Percentiles rank a stretch among this genome's conserved stretches.
Conservation (phyloP, 2,797 vertebrate species). For the Podarcis lilfordi region DNA sequence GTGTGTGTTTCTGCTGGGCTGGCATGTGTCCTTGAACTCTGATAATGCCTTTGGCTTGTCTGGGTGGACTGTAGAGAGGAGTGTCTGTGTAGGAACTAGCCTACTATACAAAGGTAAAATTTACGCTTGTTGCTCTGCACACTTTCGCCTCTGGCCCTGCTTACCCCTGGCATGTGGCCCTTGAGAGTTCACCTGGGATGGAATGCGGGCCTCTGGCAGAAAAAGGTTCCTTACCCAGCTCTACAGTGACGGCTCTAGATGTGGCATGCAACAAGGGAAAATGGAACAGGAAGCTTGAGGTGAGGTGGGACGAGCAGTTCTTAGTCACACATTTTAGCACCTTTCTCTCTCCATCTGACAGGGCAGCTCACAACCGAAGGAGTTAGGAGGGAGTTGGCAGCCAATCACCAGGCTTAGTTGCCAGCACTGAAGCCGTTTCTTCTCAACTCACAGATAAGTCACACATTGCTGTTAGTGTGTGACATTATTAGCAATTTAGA, state of each 20-base stretch:
- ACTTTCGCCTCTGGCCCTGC: too few relatives aligned
- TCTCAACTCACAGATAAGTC: neutral
- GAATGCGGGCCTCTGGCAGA: too few relatives aligned
- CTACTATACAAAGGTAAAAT: too few relatives aligned
- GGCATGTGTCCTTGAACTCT: too few relatives aligned
- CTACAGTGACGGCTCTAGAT: rapidly evolving
- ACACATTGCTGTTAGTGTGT: neutral
- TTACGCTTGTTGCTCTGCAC: too few relatives aligned
- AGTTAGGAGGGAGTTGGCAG: neutral
- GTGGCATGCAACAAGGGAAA: neutral
- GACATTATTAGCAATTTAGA: neutral
- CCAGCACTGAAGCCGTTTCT: neutral
- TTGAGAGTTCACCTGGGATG: too few relatives aligned
- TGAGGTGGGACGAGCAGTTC: neutral
- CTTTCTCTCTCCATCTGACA: neutral
- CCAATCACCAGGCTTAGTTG: neutral
- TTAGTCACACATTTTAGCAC: neutral
- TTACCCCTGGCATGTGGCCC: too few relatives aligned
- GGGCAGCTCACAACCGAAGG: neutral
- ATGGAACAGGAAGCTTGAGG: neutral
- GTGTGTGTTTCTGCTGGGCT: too few relatives aligned
- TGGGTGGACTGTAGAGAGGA: too few relatives aligned
- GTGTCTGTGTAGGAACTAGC: too few relatives aligned
- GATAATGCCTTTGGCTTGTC: too few relatives aligned
- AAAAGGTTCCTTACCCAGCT: too few relatives aligned